These are phyloP conservation scores for Stomatorhinus ivindoensis DNA, from an alignment of 2,113 vertebrate genomes.

Conservation along the genomic window DNA sequence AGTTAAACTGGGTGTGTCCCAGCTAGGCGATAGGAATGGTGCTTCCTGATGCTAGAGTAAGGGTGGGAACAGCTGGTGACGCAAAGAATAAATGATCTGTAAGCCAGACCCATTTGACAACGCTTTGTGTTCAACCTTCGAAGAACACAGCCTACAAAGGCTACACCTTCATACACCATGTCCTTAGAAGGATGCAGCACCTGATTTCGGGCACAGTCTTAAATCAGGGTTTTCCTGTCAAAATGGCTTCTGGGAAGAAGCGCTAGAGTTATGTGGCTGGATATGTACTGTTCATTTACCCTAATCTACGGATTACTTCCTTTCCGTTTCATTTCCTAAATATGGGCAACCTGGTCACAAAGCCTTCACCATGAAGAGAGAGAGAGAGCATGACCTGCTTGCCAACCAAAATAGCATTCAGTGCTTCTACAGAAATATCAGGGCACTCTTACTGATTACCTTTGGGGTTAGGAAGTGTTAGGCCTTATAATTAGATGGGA, in stretches of 20 bases:
- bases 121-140: background rate
- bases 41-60: background rate
- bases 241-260: constrained; percentile 15
- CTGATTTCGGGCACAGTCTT: background rate
- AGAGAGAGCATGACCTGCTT: background rate
- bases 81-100: background rate
- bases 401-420: background rate
- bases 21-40: background rate
- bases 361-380: constrained; percentile 9
- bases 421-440: background rate
- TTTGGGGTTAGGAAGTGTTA: background rate
- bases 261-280: background rate
- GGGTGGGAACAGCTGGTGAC: background rate
- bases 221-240: background rate
- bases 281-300: constrained; percentile 5
- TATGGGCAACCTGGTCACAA: constrained; percentile 15
- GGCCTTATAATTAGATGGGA: background rate
- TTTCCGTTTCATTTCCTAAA: constrained; percentile 16
- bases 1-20: background rate
- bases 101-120: background rate
- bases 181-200: background rate
- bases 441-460: background rate
- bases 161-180: background rate
- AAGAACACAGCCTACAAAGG: background rate
- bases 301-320: constrained; percentile 16